A percentile compares a stretch with the other conserved stretches of the same genome.
Evolutionary conservation across 2,113 vertebrate genomes (phyloP).

Genomic region (Ctenomys sociabilis): DNA sequence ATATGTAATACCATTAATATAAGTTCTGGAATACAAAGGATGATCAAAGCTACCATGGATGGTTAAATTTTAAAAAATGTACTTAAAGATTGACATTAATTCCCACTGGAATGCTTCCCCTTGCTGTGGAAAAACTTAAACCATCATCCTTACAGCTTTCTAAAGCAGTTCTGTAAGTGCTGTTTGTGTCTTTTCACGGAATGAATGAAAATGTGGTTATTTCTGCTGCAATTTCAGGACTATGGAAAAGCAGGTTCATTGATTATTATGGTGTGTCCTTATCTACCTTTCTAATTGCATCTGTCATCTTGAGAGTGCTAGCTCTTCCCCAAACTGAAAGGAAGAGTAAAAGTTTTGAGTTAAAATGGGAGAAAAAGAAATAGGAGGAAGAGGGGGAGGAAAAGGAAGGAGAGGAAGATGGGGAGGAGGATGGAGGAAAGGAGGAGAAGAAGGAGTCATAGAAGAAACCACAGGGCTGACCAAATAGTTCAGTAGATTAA

Average conservation of each 20-base stretch:
- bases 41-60: background rate
- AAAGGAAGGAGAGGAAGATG: no score
- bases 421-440: no score
- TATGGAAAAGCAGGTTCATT: background rate
- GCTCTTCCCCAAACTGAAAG: background rate
- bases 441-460: no score
- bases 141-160: background rate
- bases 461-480: background rate
- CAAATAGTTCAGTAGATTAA: no score
- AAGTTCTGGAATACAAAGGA: background rate
- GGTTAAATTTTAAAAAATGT: background rate
- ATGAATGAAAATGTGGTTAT: background rate
- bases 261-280: background rate
- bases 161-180: background rate
- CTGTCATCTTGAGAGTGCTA: background rate
- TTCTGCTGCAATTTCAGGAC: background rate
- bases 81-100: background rate
- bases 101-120: background rate
- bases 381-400: no score
- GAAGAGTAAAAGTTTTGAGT: background rate
- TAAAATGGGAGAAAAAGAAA: no score
- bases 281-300: background rate
- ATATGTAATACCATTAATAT: background rate
- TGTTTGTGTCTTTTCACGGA: background rate
- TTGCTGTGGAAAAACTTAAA: background rate